phyloP scores from a whole-genome alignment of 1,140 invertebrate genomes.

The Panagrolaimus sp. region DNA sequence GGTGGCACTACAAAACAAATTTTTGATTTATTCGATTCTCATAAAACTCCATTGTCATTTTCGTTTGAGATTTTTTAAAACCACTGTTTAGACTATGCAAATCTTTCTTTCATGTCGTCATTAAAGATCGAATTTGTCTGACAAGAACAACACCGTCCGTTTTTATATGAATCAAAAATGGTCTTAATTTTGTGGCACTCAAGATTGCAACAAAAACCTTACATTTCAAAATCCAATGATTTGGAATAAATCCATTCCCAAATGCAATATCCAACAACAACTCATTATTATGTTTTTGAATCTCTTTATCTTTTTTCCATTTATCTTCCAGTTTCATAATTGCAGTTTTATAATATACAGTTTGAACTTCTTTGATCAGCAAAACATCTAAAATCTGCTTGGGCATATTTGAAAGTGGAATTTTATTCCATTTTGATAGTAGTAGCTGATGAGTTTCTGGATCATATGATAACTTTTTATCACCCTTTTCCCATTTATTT shows the following conservation, averaged over 20 bases:
- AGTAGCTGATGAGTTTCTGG: conserved; percentile 48
- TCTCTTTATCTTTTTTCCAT: conserved; percentile 52
- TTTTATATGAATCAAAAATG: too few species aligned
- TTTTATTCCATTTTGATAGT: conserved; percentile 38
- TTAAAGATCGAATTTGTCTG: too few species aligned
- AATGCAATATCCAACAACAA: conserved; percentile 47
- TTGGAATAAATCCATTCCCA: conserved; percentile 47
- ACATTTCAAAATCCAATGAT: conserved; percentile 54
- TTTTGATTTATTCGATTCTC: too few species aligned
- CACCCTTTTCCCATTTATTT: conserved; percentile 53
- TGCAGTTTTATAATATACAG: conserved; percentile 36
- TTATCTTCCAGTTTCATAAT: conserved; percentile 53
- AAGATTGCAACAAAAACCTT: too few species aligned
- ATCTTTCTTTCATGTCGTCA: too few species aligned
- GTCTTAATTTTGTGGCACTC: too few species aligned
- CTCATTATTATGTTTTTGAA: conserved; percentile 40
- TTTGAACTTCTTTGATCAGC: conserved; percentile 45
- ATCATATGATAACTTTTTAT: conserved; percentile 44
- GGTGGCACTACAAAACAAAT: too few species aligned
- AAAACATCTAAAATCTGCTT: conserved; percentile 41
- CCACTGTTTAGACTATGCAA: too few species aligned
- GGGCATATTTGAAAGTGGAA: conserved; percentile 11
- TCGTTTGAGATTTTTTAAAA: too few species aligned
- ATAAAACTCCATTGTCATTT: too few species aligned
- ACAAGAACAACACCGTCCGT: too few species aligned